Evolutionary conservation across 2,113 vertebrate genomes (phyloP), one percentile per base, ranked within the genome.

Genomic region (Neolamprologus falcicula): DNA sequence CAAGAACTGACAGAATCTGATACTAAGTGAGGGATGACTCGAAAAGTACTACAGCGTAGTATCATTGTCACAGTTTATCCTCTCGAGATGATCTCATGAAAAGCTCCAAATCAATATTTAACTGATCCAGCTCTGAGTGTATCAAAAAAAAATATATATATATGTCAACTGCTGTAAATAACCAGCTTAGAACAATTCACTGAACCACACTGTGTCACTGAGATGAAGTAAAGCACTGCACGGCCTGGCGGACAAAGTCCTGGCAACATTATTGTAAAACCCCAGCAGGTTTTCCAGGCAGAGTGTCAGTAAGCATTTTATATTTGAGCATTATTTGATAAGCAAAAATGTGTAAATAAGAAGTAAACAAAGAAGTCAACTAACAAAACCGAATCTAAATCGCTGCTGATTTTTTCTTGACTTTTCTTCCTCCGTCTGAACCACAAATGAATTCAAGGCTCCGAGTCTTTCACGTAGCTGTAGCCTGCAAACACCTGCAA

Each of bases 71-170:
- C 13, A 11, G 68, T 47, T 76, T 3, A 31, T 50, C 73, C 45
- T 78, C 10, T n/a, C 6, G 45, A 31, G 26, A 78, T n/a, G 45
- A 52, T 78, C 26, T 78, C 45, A 31, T 9, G 9, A 78, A 78
- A 78, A 78, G 45, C 24, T 19, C 71, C 71, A 52, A 78, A 78
- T 28, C 71, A 31, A 19, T 28, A 76, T 47, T 76, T 76, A 76
- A 76, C 42, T 31, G 42, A 50, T 17, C 21, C 40, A 19, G 2
- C 16, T 47, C 14, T 50, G 42, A 19, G 24, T 50, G 42, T 19
- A 31, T 50, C 0, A 21, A 21, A 21, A 0, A 4, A 11, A 26
- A 4, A 12, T 1, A 35, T 2, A n/a, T 2, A 45, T 17, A 7
- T 47, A 12, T 73, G 9, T 47, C 21, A 78, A 12, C 42, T 50